Percentiles rank a stretch among this genome's conserved stretches.
Conservation (phyloP, 2,888 invertebrate species). For the Electrophaes corylata region DNA sequence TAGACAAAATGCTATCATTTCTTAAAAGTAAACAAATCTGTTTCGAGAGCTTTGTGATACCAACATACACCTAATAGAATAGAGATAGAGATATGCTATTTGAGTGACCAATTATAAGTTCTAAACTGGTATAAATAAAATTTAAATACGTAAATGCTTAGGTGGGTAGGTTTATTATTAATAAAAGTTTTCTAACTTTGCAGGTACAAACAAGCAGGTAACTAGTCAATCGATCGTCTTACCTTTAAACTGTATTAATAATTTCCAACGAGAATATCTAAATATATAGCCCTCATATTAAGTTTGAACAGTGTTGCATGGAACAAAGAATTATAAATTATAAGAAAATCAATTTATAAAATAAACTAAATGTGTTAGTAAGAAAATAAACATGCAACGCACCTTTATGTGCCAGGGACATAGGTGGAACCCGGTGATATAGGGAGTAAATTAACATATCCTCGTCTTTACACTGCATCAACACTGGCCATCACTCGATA, state of each 20-base stretch:
- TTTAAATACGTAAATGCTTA: too few species aligned
- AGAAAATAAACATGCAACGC: constrained; percentile 54
- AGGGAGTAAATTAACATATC: constrained; percentile 76
- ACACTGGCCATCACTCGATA: constrained; percentile 66
- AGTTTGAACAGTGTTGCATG: constrained; percentile 39
- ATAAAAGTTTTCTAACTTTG: background rate
- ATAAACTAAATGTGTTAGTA: constrained; percentile 19
- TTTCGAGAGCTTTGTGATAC: too few species aligned
- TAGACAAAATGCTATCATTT: too few species aligned
- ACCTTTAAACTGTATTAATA: constrained; percentile 36
- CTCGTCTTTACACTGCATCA: constrained; percentile 71
- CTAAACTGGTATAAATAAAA: too few species aligned
- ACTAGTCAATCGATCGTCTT: constrained; percentile 19
- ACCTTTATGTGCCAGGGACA: constrained; percentile 77
- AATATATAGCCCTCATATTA: constrained; percentile 49
- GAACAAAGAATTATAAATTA: constrained; percentile 21
- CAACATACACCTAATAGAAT: too few species aligned
- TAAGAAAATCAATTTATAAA: constrained; percentile 8
- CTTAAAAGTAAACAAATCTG: too few species aligned
- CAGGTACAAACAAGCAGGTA: background rate
- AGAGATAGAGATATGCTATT: too few species aligned
- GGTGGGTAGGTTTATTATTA: background rate
- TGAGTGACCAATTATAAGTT: too few species aligned
- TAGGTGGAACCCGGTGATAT: constrained; percentile 79
- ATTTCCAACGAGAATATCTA: constrained; percentile 55